Percentiles rank a stretch among this genome's conserved stretches.
Conservation (phyloP, 1,140 invertebrate genomes). For the Sarcophaga peregrina region DNA sequence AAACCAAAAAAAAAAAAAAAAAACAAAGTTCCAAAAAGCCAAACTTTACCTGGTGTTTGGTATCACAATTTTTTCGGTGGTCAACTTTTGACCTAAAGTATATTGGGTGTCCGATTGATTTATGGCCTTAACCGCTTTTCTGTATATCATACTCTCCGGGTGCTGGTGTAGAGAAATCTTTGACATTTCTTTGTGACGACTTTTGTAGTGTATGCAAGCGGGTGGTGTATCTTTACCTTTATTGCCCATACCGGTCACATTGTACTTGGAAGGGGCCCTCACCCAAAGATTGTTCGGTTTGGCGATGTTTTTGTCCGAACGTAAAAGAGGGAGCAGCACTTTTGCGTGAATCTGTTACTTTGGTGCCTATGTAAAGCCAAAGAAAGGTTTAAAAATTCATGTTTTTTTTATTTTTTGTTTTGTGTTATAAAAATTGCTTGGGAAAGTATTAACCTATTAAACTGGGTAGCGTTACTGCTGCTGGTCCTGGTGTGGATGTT, state of each 20-base stretch:
- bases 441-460: slow-evolving; percentile 74
- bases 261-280: slow-evolving; percentile 89
- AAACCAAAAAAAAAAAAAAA: neutral
- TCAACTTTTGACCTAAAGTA: slow-evolving; percentile 68
- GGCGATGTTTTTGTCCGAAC: slow-evolving; percentile 78
- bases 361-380: slow-evolving; percentile 73
- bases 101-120: slow-evolving; percentile 76
- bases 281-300: slow-evolving; percentile 70
- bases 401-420: too few relatives aligned
- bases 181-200: slow-evolving; percentile 78
- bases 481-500: slow-evolving; percentile 89
- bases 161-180: slow-evolving; percentile 82
- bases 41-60: slow-evolving; percentile 68
- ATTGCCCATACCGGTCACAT: slow-evolving; percentile 82
- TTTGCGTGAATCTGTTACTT: slow-evolving; percentile 78
- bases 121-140: slow-evolving; percentile 74
- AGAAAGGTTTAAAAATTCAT: neutral
- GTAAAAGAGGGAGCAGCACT: slow-evolving; percentile 81
- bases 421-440: neutral
- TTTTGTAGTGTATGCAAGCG: slow-evolving; percentile 80
- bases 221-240: slow-evolving; percentile 78
- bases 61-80: slow-evolving; percentile 58
- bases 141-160: slow-evolving; percentile 85
- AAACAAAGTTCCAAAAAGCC: too few relatives aligned
- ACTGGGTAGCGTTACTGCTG: slow-evolving; percentile 81